phyloP scores from a whole-genome alignment of 2,888 invertebrate species.

The Troilus luridus region DNA sequence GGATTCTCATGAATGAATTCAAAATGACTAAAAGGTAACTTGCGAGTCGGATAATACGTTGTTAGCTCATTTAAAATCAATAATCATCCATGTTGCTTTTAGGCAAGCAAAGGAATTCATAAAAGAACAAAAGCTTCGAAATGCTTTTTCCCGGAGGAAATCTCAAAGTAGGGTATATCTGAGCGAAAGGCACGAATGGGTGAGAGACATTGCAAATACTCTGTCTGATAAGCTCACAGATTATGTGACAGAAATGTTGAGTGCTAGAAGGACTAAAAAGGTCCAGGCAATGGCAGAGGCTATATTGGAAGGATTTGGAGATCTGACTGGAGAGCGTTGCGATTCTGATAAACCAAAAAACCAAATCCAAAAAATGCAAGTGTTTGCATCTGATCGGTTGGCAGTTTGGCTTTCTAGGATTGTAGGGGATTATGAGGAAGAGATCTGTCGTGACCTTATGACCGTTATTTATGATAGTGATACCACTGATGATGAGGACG shows the following conservation, averaged over 20 bases:
- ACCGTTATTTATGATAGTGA: not conserved
- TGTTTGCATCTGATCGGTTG: conserved; percentile 1
- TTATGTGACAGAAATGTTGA: not conserved
- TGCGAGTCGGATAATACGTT: not conserved
- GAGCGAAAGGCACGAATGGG: conserved; percentile 21
- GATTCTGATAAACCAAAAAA: not conserved
- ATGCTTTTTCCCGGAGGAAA: not conserved
- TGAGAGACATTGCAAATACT: not conserved
- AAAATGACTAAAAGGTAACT: not conserved
- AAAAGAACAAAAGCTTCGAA: conserved; percentile 30
- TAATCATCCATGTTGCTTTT: not conserved
- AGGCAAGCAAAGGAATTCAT: conserved; percentile 3
- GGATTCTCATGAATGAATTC: not conserved
- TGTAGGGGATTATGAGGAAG: not conserved
- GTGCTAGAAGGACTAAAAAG: not conserved
- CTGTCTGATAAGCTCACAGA: not conserved
- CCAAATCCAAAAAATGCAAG: not conserved
- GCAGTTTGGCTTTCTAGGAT: conserved; percentile 22
- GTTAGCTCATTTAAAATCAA: not conserved
- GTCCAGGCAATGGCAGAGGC: not conserved
- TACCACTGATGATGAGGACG: not conserved
- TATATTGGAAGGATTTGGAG: conserved; percentile 4
- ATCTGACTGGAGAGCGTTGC: not conserved
- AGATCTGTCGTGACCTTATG: conserved; percentile 11
- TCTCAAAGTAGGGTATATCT: not conserved